Percentiles rank a stretch among this genome's conserved stretches.
phyloP scores from a whole-genome alignment of 2,888 invertebrate genomes.

The Troides helena region DNA sequence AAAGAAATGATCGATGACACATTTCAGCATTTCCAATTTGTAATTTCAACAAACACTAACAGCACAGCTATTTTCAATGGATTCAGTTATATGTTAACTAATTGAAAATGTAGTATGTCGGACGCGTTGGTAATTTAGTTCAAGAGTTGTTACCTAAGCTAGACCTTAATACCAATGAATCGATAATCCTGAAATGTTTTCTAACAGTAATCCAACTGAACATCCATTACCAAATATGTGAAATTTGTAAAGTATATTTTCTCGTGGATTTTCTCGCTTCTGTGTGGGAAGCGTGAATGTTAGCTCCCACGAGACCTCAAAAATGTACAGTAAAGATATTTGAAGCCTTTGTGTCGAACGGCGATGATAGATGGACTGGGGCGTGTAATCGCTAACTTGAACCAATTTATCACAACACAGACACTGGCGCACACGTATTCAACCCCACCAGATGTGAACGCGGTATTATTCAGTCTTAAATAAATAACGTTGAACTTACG shows the following conservation, averaged over 20 bases:
- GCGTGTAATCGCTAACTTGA: conserved; percentile 51
- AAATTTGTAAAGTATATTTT: conserved; percentile 15
- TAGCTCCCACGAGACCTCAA: conserved; percentile 12
- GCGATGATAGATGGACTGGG: conserved; percentile 51
- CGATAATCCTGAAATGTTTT: neutral
- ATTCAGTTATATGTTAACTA: too few relatives aligned
- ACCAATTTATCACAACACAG: conserved; percentile 49
- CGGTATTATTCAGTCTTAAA: neutral
- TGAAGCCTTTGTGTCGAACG: conserved; percentile 30
- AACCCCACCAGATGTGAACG: conserved; percentile 27
- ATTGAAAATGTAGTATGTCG: too few relatives aligned
- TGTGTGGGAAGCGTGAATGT: neutral
- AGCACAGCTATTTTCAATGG: too few relatives aligned
- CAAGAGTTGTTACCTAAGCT: too few relatives aligned
- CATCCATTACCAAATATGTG: neutral
- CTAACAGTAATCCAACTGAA: neutral
- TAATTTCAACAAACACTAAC: neutral
- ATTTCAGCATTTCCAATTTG: neutral
- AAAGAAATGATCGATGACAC: conserved; percentile 1
- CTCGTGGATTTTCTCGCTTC: conserved; percentile 4
- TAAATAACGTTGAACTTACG: neutral
- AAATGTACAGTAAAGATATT: conserved; percentile 25
- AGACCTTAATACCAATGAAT: too few relatives aligned
- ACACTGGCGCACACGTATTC: conserved; percentile 32
- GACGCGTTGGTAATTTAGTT: too few relatives aligned